These are phyloP conservation scores for Hoplostethus mediterraneus DNA, from an alignment of 2,797 vertebrate genomes.

Conservation along the genomic window DNA sequence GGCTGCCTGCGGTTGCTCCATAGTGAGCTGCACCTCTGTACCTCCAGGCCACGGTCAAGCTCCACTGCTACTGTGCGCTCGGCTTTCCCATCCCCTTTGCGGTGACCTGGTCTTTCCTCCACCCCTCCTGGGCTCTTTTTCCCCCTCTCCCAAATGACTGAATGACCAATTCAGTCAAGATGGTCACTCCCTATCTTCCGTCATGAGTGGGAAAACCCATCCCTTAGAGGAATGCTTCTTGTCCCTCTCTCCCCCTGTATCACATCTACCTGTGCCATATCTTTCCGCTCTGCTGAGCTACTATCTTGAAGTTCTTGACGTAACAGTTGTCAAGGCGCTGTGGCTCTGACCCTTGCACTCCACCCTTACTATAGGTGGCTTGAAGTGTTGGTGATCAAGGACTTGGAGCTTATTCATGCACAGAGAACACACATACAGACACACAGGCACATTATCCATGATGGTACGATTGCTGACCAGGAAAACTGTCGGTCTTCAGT, in stretches of 20 bases:
- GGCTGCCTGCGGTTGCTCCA: not conserved
- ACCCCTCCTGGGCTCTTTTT: too few species aligned
- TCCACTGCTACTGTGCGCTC: not conserved
- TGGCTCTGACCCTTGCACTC: slow-evolving; percentile 3
- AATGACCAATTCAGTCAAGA: too few species aligned
- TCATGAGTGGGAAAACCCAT: too few species aligned
- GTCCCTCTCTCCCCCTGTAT: too few species aligned
- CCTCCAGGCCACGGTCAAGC: not conserved
- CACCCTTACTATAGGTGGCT: not conserved
- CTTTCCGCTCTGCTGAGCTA: too few species aligned
- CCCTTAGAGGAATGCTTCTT: too few species aligned
- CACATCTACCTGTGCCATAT: too few species aligned
- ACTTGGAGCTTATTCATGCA: not conserved
- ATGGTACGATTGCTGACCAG: slow-evolving; percentile 9
- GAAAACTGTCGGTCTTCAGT: not conserved
- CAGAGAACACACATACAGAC: not conserved
- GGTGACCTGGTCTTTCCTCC: too few species aligned
- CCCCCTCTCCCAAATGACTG: too few species aligned
- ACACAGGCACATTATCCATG: not conserved
- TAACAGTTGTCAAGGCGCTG: not conserved
- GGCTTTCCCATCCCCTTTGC: too few species aligned
- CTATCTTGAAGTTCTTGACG: too few species aligned
- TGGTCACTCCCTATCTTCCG: too few species aligned
- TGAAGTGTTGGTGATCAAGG: not conserved
- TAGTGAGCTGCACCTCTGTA: not conserved